Base-by-base conservation (phyloP, 2,888 invertebrate genomes). In the Norana najaformis region DNA sequence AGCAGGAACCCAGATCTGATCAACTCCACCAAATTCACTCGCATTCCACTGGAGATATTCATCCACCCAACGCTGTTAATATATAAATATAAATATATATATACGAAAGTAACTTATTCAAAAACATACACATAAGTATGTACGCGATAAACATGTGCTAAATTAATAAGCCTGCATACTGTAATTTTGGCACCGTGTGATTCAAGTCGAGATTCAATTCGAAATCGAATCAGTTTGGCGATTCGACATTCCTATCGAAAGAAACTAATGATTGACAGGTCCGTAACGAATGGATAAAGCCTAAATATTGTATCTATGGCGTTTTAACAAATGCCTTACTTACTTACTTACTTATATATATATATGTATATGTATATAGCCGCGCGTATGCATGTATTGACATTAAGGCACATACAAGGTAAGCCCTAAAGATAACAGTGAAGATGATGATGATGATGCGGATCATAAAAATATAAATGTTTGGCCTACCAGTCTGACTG, bases 21-120 rank as follows among this genome's bases (percentile, higher is more conserved):
- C 89, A 20, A 92, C 90, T 20, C 91, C 92, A 23, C 91, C 93
- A 88, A 90, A 92, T 30, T 92, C 90, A 11, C 88, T 90, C 18
- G 93, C 91, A 89, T 93, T 88, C 93, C 93, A 93, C 23, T 23
- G 89, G 35, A 93, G 89, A 83, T 92, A 93, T 89, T 93, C 92
- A 88, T 93, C 93, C 30, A 90, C 89, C 93, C 93, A 93, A 36
- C 92, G 88, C 93, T 93, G 88, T 83, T n/a, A 30, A 69, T n/a
- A 69, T n/a, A 69, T 69, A n/a, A n/a, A 30, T 23, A 23, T 23
- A 8, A 41, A 16, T 41, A 41, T 18, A 41, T 41, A 41, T 41
- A 18, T 41, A 41, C 18, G 41, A 41, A 41, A 16, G 41, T 13
- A n/a, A n/a, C n/a, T n/a, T n/a, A n/a, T n/a, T n/a, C n/a, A n/a